A percentile compares a stretch with the other conserved stretches of the same genome.
Conservation (phyloP, 2,888 invertebrate genomes). For the Pemphredon lugubris region DNA sequence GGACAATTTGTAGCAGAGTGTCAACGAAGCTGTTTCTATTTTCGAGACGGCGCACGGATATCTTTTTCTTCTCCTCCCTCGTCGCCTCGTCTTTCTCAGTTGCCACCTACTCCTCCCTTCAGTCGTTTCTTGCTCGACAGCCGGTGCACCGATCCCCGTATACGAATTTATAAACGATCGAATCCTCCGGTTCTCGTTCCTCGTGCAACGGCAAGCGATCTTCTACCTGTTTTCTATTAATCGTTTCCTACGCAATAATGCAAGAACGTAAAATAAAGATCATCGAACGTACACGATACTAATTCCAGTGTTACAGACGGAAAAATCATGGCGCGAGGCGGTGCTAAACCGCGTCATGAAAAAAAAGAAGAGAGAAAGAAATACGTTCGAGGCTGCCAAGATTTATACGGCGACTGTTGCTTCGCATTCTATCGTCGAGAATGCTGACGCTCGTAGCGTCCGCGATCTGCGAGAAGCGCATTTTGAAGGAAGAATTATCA, state of each 20-base stretch:
- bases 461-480: conserved; percentile 30
- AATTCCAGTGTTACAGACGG: conserved; percentile 17
- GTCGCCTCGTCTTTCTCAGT: conserved; percentile 23
- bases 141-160: conserved; percentile 33
- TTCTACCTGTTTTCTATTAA: conserved; percentile 2
- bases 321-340: neutral
- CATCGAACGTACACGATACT: neutral
- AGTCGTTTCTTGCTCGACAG: conserved; percentile 44
- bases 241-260: too few relatives aligned
- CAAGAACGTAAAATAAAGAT: neutral
- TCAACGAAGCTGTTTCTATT: conserved; percentile 79
- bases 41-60: conserved; percentile 70
- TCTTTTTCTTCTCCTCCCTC: conserved; percentile 53
- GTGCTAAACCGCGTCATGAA: too few relatives aligned
- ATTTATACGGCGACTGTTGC: conserved; percentile 2
- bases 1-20: conserved; percentile 80
- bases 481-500: conserved; percentile 10
- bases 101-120: conserved; percentile 47
- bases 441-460: conserved; percentile 10
- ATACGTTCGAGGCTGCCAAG: neutral
- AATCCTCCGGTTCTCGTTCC: conserved; percentile 44
- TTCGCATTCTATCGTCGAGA: neutral
- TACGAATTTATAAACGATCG: conserved; percentile 50
- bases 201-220: conserved; percentile 28
- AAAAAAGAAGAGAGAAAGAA: neutral